Evolutionary conservation across 53 echinoderm and acorn worm species (phyloP).

Genomic region (Echinarachnius parma): DNA sequence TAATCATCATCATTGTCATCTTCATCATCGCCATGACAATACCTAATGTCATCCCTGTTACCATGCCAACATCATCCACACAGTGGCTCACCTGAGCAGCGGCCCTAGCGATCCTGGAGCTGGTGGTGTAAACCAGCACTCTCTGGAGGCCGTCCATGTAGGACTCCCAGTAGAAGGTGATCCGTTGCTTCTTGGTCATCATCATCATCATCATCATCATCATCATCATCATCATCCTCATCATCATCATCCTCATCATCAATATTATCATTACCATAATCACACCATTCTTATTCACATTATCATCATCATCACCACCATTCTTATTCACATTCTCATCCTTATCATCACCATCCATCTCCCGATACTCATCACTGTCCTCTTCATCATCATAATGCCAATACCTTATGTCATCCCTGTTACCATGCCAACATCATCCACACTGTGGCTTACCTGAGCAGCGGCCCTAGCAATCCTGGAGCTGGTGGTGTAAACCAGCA

Average conservation of each 20-base stretch:
- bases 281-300: neutral
- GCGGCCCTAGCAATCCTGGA: slow-evolving; percentile 72
- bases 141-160: slow-evolving; percentile 97
- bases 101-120: slow-evolving; percentile 65
- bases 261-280: too few species aligned
- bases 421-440: too few species aligned
- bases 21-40: neutral
- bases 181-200: neutral
- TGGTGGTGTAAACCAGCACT: slow-evolving; percentile 79
- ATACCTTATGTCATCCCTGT: too few species aligned
- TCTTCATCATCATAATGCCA: too few species aligned
- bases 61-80: neutral
- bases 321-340: too few species aligned
- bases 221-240: neutral
- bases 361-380: too few species aligned
- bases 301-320: neutral
- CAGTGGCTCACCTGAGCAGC: slow-evolving; percentile 70
- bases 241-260: neutral
- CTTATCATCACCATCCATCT: too few species aligned
- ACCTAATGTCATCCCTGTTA: too few species aligned
- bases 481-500: slow-evolving; percentile 78
- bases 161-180: slow-evolving; percentile 87
- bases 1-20: neutral
- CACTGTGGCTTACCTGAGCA: slow-evolving; percentile 66
- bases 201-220: neutral